Evolutionary conservation across 2,797 vertebrate species (phyloP), one percentile per base, ranked within the genome.

Genomic region (Sciurus vulgaris): DNA sequence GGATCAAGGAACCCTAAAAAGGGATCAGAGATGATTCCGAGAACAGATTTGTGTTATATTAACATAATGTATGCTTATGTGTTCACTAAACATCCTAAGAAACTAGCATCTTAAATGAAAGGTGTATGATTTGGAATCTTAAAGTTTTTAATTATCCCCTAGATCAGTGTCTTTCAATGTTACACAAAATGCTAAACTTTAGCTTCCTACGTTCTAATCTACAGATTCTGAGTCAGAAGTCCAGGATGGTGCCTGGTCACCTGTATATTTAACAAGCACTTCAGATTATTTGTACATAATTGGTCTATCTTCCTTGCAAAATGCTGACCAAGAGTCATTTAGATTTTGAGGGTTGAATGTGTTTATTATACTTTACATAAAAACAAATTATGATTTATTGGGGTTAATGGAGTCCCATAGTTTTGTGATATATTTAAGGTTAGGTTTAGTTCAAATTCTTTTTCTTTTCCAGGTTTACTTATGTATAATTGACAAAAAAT

Each of bases 281-380:
- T 78, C 5, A 28, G 2, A 38, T 51, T 73, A 51, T 84, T 74
- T 12, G 7, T 17, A 22, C 59, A 73, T 3, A 47, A 30, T 51
- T 30, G 18, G 51, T 28, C 28, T 24, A 73, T 33, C 22, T 72
- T 65, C 30, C 38, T 91, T 91, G 26, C 59, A n/a, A 88, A 88
- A 82, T 49, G 26, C 33, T 86, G 44, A 65, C 13, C 24, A 56
- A 20, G 9, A 69, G 26, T 85, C 59, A 44, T 65, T n/a, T n/a
- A 92, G 49, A 47, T 20, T 67, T 95, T 82, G 73, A 94, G 3
- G 20, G n/a, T 54, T 81, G 54, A 77, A 69, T 77, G 72, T 30
- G 61, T 73, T 91, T 35, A 74, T 8, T 61, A 7, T 30, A 69
- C 70, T 70, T 92, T 49, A 70, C 22, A 47, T 56, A 14, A 70